A percentile compares a stretch with the other conserved stretches of the same genome.
Evolutionary conservation across 2,888 invertebrate species (phyloP).

Genomic region (Macroteleia sp.): DNA sequence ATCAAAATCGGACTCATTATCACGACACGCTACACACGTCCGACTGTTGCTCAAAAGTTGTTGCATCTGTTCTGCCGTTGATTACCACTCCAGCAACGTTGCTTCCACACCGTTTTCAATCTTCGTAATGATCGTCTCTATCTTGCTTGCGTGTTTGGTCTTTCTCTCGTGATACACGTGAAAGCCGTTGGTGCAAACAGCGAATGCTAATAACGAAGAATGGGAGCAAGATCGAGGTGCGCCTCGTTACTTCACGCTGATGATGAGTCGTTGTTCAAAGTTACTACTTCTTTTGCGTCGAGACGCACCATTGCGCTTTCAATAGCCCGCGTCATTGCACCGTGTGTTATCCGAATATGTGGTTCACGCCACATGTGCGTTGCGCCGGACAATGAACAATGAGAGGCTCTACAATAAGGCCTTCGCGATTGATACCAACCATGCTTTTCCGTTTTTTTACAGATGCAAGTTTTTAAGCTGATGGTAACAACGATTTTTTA

Average conservation of each 20-base stretch:
- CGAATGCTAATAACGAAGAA: constrained; percentile 79
- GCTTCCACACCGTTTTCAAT: constrained; percentile 76
- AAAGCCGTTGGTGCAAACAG: constrained; percentile 69
- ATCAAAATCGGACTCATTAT: constrained; percentile 58
- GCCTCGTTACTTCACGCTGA: constrained; percentile 13
- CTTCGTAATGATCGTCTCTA: constrained; percentile 79
- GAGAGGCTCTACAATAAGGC: constrained; percentile 26
- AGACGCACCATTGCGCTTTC: constrained; percentile 67
- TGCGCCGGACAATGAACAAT: constrained; percentile 53
- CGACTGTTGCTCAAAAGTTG: constrained; percentile 26
- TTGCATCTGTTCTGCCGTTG: constrained; percentile 53
- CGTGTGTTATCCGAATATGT: constrained; percentile 21
- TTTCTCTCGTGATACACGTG: constrained; percentile 26
- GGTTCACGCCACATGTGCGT: constrained; percentile 44
- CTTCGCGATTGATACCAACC: constrained; percentile 14
- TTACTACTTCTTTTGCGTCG: constrained; percentile 73
- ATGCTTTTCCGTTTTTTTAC: not conserved
- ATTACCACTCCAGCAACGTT: constrained; percentile 64
- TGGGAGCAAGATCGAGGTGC: constrained; percentile 44
- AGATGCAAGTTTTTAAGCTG: too few species aligned
- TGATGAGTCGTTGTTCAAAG: constrained; percentile 72
- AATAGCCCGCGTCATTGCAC: constrained; percentile 73
- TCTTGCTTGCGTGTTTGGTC: constrained; percentile 15
- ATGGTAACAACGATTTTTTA: too few species aligned
- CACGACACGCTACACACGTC: constrained; percentile 46